phyloP scores from a whole-genome alignment of 2,888 invertebrate genomes.

The Plemyria rubiginata region DNA sequence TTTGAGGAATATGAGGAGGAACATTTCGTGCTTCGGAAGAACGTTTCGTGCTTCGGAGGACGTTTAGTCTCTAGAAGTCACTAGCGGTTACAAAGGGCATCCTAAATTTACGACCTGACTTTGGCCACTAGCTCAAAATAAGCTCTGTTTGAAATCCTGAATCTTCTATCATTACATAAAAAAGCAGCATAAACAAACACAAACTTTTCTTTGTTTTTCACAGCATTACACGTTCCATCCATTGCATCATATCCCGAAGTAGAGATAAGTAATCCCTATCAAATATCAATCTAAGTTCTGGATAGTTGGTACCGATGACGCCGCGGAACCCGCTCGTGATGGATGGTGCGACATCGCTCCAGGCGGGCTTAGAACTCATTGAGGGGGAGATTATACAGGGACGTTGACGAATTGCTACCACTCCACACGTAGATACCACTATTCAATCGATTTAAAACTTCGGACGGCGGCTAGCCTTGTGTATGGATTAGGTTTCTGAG shows the following conservation, averaged over 20 bases:
- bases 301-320: conserved; percentile 54
- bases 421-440: conserved; percentile 72
- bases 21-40: too few relatives aligned
- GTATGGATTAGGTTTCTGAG: conserved; percentile 39
- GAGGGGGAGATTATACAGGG: conserved; percentile 78
- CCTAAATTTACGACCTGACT: too few relatives aligned
- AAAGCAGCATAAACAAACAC: too few relatives aligned
- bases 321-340: conserved; percentile 67
- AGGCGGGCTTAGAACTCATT: conserved; percentile 75
- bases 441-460: conserved; percentile 78
- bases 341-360: conserved; percentile 74
- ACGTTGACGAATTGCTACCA: conserved; percentile 79
- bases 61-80: too few relatives aligned
- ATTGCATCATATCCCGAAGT: neutral
- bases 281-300: conserved; percentile 31
- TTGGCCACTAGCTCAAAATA: too few relatives aligned
- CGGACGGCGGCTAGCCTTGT: conserved; percentile 40
- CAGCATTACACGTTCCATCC: too few relatives aligned
- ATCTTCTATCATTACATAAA: too few relatives aligned
- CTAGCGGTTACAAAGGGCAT: too few relatives aligned
- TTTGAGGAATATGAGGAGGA: too few relatives aligned
- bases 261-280: conserved; percentile 19
- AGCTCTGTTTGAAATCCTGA: too few relatives aligned
- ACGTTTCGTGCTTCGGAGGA: too few relatives aligned
- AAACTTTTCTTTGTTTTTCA: too few relatives aligned